These are phyloP conservation scores for Apoda limacodes DNA, from an alignment of 2,888 invertebrate genomes.

Conservation along the genomic window DNA sequence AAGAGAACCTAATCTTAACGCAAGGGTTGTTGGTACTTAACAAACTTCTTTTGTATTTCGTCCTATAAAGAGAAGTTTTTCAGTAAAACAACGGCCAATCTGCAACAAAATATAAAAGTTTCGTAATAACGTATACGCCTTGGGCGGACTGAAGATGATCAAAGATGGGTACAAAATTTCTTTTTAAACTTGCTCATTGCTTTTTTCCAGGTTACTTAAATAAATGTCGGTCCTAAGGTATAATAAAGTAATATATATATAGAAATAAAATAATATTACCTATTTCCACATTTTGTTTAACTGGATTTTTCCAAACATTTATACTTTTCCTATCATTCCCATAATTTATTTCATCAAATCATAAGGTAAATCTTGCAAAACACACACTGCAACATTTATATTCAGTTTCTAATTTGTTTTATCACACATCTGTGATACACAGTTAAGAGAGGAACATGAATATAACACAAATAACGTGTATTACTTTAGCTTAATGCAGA, in stretches of 20 bases:
- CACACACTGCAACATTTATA: too few relatives aligned
- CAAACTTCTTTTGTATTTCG: conserved; percentile 63
- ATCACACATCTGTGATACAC: too few relatives aligned
- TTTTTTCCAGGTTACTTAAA: conserved; percentile 36
- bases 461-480: conserved; percentile 20
- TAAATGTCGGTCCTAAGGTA: too few relatives aligned
- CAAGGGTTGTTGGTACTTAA: conserved; percentile 45
- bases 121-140: conserved; percentile 62
- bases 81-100: conserved; percentile 62
- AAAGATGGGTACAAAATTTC: conserved; percentile 46
- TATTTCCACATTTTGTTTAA: too few relatives aligned
- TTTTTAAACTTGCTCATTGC: conserved; percentile 37
- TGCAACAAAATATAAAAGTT: conserved; percentile 66
- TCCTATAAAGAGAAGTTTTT: conserved; percentile 59
- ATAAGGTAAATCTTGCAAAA: too few relatives aligned
- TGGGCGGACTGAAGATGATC: conserved; percentile 50
- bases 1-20: conserved; percentile 53
- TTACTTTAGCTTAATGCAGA: conserved; percentile 59
- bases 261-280: too few relatives aligned
- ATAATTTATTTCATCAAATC: too few relatives aligned
- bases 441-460: too few relatives aligned
- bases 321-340: too few relatives aligned
- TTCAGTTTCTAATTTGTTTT: too few relatives aligned
- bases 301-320: too few relatives aligned
- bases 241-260: too few relatives aligned